These are phyloP conservation scores for Sebastes cheni DNA, from an alignment of 2,797 vertebrate species.

Conservation along the genomic window DNA sequence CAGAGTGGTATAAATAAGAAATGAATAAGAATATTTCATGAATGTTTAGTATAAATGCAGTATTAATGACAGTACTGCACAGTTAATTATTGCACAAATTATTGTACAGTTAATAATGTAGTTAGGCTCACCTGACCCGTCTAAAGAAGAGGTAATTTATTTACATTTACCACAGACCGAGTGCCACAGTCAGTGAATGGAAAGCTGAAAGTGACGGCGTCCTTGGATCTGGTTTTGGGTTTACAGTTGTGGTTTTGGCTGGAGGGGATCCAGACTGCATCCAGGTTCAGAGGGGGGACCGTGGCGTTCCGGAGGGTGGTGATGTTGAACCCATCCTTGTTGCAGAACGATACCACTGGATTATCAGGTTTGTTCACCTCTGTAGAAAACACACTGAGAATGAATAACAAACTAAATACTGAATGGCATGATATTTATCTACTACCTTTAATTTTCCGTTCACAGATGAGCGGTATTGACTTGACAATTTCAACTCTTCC, in stretches of 20 bases:
- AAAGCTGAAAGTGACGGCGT: constrained; percentile 58
- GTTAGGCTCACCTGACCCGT: neutral
- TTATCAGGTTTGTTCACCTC: neutral
- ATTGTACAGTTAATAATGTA: no score
- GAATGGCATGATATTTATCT: neutral
- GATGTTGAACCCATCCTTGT: constrained; percentile 60
- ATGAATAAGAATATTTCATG: no score
- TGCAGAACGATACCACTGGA: constrained; percentile 25
- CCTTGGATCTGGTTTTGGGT: constrained; percentile 27
- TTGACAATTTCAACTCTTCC: constrained; percentile 30
- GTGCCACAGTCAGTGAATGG: constrained; percentile 60
- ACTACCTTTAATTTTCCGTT: constrained; percentile 14
- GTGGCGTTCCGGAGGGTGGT: constrained; percentile 47
- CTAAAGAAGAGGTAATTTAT: neutral
- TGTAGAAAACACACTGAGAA: constrained; percentile 18
- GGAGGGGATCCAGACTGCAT: constrained; percentile 49
- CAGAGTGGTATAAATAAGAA: no score
- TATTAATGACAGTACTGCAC: accelerated
- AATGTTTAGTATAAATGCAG: no score
- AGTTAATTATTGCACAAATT: no score
- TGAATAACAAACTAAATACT: neutral
- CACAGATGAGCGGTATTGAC: constrained; percentile 43
- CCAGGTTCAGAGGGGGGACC: constrained; percentile 51
- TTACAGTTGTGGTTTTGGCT: constrained; percentile 36
- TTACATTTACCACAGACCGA: constrained; percentile 44